Conservation (phyloP, 2,888 invertebrate genomes). For the Punctoribates punctum region DNA sequence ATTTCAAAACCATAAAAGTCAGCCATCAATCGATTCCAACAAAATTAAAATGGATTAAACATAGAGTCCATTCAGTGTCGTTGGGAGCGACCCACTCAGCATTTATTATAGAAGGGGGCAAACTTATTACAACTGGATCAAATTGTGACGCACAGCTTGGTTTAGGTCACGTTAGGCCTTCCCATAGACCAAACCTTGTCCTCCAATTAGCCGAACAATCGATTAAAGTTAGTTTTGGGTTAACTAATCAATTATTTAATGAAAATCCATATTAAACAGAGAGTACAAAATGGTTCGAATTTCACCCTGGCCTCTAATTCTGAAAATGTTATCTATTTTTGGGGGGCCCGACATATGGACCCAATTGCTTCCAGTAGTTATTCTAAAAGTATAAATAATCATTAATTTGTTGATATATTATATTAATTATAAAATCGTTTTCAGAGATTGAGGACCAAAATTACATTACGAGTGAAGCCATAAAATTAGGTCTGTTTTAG, state of each 20-base stretch:
- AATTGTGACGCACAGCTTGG: conserved; percentile 65
- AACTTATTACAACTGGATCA: conserved; percentile 64
- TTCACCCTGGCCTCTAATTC: conserved; percentile 65
- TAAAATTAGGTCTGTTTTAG: conserved; percentile 45
- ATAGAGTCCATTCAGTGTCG: conserved; percentile 60
- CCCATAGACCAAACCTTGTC: conserved; percentile 54
- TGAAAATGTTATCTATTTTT: conserved; percentile 66
- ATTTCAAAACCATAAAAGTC: conserved; percentile 14
- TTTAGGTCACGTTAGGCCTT: conserved; percentile 52
- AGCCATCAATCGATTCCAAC: conserved; percentile 52
- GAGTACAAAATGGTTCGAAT: conserved; percentile 62
- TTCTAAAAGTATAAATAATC: neutral
- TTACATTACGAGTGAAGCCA: conserved; percentile 43
- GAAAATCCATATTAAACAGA: conserved; percentile 37
- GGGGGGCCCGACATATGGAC: conserved; percentile 58
- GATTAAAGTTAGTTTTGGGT: conserved; percentile 52
- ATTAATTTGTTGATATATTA: conserved; percentile 35
- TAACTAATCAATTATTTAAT: neutral
- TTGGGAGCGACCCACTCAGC: conserved; percentile 64
- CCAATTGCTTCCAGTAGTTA: neutral
- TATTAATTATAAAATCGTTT: conserved; percentile 31
- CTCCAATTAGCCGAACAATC: conserved; percentile 54
- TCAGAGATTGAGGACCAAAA: neutral
- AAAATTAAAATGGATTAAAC: conserved; percentile 58
- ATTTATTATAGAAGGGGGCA: conserved; percentile 63